Evolutionary conservation across 2,888 invertebrate species (phyloP), one percentile per base, ranked within the genome.

Genomic region (Dione juno): DNA sequence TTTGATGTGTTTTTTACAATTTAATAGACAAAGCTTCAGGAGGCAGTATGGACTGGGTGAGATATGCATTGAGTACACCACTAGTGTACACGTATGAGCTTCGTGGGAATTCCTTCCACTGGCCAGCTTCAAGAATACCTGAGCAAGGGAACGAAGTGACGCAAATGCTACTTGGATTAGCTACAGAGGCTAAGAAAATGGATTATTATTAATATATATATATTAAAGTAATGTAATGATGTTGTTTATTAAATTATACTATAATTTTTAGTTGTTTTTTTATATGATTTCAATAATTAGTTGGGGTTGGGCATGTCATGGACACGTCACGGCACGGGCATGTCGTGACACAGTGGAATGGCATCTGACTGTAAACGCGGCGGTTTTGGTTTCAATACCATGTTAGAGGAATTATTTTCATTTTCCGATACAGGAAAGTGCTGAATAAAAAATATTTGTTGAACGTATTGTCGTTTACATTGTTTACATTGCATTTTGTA

Each of bases 41-140:
- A 0, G 90, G 94, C 35, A 94, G 94, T 71, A 92, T 94, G 84
- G 96, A 96, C 80, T 96, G 95, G 95, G 95, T 94, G 0, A 94
- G 95, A 43, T 90, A 92, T 1, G 84, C 84, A 0, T 86, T 93
- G 0, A 93, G 93, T 0, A 93, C 94, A 0, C 93, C 92, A 0
- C 90, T 96, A 61, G 91, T 94, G 0, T 95, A 94, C 81, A 95
- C 95, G 0, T 94, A 95, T 66, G 96, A 96, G 80, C 90, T 96
- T 0, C 91, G 97, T 3, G 97, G 97, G 64, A 88, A 80, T 0
- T 96, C 95, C 28, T 88, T 91, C 74, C 94, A 94, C 83, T 97
- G 97, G 80, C 97, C 97, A 0, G 88, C 95, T 0, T 86, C 88
- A 6, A 94, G 94, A 80, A 97, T 97, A 73, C 80, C 93, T 50